Conservation (phyloP, 1,140 invertebrate species). For the Drosophila bipectinata region DNA sequence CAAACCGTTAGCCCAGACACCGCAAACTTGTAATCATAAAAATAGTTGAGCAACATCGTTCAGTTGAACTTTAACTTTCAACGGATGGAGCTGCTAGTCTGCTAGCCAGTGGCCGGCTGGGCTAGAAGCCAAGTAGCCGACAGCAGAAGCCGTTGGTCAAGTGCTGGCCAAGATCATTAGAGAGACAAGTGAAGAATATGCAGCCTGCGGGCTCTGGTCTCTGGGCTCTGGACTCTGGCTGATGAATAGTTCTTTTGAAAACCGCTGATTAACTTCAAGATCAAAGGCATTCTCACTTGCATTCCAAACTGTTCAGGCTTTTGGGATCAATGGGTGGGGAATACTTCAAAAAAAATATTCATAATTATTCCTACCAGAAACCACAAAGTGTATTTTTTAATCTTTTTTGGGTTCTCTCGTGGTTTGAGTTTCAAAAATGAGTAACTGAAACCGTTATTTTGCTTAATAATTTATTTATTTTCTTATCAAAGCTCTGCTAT, state of each 20-base stretch:
- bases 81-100: slow-evolving; percentile 15
- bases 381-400: no score
- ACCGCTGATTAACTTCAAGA: slow-evolving; percentile 17
- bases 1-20: slow-evolving; percentile 62
- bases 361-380: neutral
- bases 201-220: slow-evolving; percentile 6
- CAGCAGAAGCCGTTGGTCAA: slow-evolving; percentile 48
- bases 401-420: no score
- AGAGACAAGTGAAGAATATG: slow-evolving; percentile 35
- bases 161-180: slow-evolving; percentile 37
- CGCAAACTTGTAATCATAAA: slow-evolving; percentile 72
- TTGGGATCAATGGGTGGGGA: no score
- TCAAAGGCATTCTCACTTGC: slow-evolving; percentile 22
- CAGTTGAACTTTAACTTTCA: slow-evolving; percentile 77
- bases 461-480: no score
- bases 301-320: neutral
- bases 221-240: neutral
- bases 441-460: no score
- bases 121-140: neutral
- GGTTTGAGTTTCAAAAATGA: no score
- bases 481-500: no score
- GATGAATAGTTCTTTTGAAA: slow-evolving; percentile 32
- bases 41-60: slow-evolving; percentile 70
- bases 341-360: neutral
- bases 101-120: slow-evolving; percentile 5